Evolutionary conservation across 2,113 vertebrate species (phyloP).

Genomic region (Mugil cephalus): DNA sequence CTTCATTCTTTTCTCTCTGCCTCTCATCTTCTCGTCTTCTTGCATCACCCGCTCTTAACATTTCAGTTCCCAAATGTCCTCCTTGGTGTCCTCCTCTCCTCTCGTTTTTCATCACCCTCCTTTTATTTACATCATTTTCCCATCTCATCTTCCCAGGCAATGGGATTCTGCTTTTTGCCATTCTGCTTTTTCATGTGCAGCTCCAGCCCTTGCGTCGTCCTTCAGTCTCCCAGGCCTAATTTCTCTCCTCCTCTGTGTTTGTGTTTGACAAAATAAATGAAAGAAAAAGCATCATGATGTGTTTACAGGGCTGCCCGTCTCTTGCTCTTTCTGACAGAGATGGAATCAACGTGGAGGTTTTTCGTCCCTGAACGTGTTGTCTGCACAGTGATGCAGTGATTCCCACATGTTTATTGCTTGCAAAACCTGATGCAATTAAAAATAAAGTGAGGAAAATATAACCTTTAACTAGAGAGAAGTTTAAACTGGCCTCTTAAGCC

Average conservation of each 20-base stretch:
- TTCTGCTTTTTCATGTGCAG: not conserved
- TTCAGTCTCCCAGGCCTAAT: not conserved
- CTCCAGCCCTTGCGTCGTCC: not conserved
- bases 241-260: not conserved
- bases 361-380: too few species aligned
- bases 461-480: too few species aligned
- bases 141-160: not conserved
- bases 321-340: not conserved
- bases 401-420: too few species aligned
- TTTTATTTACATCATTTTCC: not conserved
- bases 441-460: too few species aligned
- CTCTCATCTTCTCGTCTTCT: slow-evolving; percentile 21
- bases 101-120: slow-evolving; percentile 41
- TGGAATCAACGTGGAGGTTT: not conserved
- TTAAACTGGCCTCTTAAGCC: too few species aligned
- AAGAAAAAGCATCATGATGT: too few species aligned
- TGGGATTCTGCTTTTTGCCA: too few species aligned
- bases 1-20: not conserved
- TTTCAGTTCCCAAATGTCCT: slow-evolving; percentile 21
- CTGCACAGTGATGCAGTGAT: not conserved
- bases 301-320: not conserved
- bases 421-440: too few species aligned
- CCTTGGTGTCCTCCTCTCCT: slow-evolving; percentile 3
- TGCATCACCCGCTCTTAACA: slow-evolving; percentile 36
- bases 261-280: not conserved